Base-by-base conservation (phyloP, 1,140 invertebrate species). In the Coenobita brevimanus region DNA sequence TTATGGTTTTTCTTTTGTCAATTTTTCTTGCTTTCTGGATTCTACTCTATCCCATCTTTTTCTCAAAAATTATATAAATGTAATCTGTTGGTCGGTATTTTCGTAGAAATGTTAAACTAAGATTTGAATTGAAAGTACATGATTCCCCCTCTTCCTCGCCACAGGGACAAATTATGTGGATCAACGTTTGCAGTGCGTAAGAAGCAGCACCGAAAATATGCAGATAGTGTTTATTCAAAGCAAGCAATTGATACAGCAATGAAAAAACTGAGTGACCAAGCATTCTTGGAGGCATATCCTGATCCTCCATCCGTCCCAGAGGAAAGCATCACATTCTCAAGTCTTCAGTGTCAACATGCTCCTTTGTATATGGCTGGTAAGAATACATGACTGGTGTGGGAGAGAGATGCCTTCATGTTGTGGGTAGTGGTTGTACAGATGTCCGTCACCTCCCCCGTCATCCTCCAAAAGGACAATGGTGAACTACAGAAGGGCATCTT, bases 351-450 rank as follows among this genome's bases (percentile, higher is more conserved):
- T 90, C 24, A 94, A 94, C 57, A 93, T 93, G 75, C 73, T 57
- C 93, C 94, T 73, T 92, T 95, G 60, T 95, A 93, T 91, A 92
- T 96, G 78, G 95, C 95, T 90, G 95, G 95, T 93, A 92, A 89
- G 89, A 73, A 1, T 24, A 69, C n/a, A n/a, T n/a, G n/a, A n/a
- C n/a, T n/a, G n/a, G n/a, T n/a, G n/a, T n/a, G n/a, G n/a, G n/a
- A n/a, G n/a, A n/a, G n/a, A n/a, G n/a, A n/a, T n/a, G n/a, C n/a
- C n/a, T n/a, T n/a, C n/a, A n/a, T n/a, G n/a, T n/a, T n/a, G n/a
- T n/a, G n/a, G n/a, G n/a, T n/a, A n/a, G n/a, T n/a, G n/a, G n/a
- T n/a, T n/a, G n/a, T n/a, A n/a, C n/a, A n/a, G n/a, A n/a, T n/a
- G n/a, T n/a, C n/a, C n/a, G n/a, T n/a, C n/a, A n/a, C n/a, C n/a